Evolutionary conservation across 2,888 invertebrate genomes (phyloP).

Genomic region (Drosophila helvetica): DNA sequence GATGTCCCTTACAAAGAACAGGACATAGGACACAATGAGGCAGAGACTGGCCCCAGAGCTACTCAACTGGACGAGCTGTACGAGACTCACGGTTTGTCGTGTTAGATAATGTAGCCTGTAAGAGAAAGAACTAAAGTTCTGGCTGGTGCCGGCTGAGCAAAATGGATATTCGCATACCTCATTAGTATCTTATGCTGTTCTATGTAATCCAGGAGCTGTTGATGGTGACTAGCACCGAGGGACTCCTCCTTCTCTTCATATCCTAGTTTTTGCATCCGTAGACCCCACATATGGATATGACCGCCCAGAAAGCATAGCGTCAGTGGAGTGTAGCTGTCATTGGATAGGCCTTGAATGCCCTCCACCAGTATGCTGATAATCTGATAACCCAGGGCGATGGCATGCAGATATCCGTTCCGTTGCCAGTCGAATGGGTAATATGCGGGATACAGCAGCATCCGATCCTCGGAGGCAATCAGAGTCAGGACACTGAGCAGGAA

Average conservation of each 20-base stretch:
- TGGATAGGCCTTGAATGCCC: slow-evolving; percentile 45
- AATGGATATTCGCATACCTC: slow-evolving; percentile 36
- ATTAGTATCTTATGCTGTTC: slow-evolving; percentile 53
- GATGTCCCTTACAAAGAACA: slow-evolving; percentile 47
- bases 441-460: slow-evolving; percentile 50
- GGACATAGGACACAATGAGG: slow-evolving; percentile 42
- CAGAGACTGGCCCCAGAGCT: slow-evolving; percentile 56
- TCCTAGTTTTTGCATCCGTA: slow-evolving; percentile 56
- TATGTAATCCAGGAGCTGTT: slow-evolving; percentile 36
- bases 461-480: slow-evolving; percentile 11
- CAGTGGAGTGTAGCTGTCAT: slow-evolving; percentile 52
- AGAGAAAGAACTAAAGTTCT: background rate
- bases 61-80: slow-evolving; percentile 58
- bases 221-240: background rate
- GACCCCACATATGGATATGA: slow-evolving; percentile 55
- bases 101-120: slow-evolving; percentile 49
- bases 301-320: slow-evolving; percentile 59
- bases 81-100: slow-evolving; percentile 37
- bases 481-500: slow-evolving; percentile 15
- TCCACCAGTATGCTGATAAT: slow-evolving; percentile 5
- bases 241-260: background rate
- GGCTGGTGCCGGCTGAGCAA: background rate
- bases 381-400: slow-evolving; percentile 47
- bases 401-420: background rate
- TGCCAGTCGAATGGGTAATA: slow-evolving; percentile 63